Percentiles rank a stretch among this genome's conserved stretches.
phyloP scores from a whole-genome alignment of 2,888 invertebrate species.

The Apeira syringaria region DNA sequence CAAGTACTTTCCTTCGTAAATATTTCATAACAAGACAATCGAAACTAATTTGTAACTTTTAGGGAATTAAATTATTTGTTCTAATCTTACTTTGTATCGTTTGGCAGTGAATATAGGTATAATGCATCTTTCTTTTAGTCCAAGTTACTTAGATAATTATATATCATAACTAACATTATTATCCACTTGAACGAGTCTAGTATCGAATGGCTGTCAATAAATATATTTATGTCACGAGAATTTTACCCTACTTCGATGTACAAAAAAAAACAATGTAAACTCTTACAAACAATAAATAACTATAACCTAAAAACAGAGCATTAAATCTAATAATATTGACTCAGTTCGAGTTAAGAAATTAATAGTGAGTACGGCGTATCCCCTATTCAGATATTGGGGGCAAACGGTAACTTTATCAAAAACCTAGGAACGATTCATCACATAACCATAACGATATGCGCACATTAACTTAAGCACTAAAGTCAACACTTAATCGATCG shows the following conservation, averaged over 20 bases:
- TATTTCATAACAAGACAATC: constrained; percentile 42
- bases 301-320: constrained; percentile 51
- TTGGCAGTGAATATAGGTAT: constrained; percentile 74
- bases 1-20: no score
- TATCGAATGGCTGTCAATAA: constrained; percentile 20
- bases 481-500: constrained; percentile 50
- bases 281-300: constrained; percentile 68
- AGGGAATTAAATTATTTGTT: constrained; percentile 48
- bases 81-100: constrained; percentile 65
- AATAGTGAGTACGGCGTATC: constrained; percentile 66
- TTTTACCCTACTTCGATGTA: constrained; percentile 43
- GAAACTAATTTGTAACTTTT: no score
- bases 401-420: constrained; percentile 54
- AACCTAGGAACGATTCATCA: constrained; percentile 71
- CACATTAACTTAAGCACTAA: constrained; percentile 70
- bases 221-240: not conserved
- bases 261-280: constrained; percentile 45
- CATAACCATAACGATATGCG: constrained; percentile 77
- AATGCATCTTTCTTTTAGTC: no score
- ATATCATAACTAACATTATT: not conserved
- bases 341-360: constrained; percentile 61
- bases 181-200: not conserved
- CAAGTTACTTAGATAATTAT: constrained; percentile 11
- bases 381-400: constrained; percentile 22
- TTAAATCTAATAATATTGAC: constrained; percentile 58